These are phyloP conservation scores for Pegoplata infirma DNA, from an alignment of 2,888 invertebrate species.

Conservation along the genomic window DNA sequence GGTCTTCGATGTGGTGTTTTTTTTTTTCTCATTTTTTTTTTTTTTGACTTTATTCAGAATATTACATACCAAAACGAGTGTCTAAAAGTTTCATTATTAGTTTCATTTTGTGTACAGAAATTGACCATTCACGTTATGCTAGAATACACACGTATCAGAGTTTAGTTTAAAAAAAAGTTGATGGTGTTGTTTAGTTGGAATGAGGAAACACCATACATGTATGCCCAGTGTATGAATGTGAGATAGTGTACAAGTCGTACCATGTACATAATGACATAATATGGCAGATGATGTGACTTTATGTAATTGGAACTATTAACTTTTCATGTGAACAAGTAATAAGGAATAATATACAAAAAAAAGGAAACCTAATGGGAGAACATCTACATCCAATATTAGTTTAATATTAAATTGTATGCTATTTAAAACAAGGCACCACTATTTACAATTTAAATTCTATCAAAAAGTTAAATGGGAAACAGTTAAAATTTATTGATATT, in stretches of 20 bases:
- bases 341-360: background rate
- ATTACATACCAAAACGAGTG: constrained; percentile 29
- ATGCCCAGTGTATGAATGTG: too few relatives aligned
- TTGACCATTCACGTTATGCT: constrained; percentile 29
- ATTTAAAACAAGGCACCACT: constrained; percentile 34
- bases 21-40: background rate
- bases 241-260: background rate
- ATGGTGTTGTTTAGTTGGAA: background rate
- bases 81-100: constrained; percentile 54
- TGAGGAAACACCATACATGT: background rate
- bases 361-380: too few relatives aligned
- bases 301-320: constrained; percentile 54
- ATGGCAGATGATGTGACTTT: constrained; percentile 55
- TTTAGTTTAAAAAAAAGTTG: background rate
- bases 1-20: background rate
- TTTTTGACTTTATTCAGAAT: background rate
- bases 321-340: constrained; percentile 48
- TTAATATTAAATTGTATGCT: constrained; percentile 40
- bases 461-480: background rate
- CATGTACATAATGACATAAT: constrained; percentile 30
- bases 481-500: constrained; percentile 9
- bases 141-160: constrained; percentile 26
- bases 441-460: constrained; percentile 24
- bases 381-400: background rate
- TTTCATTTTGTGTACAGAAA: constrained; percentile 26